phyloP scores from a whole-genome alignment of 2,888 invertebrate genomes.

The Agrotis segetum region DNA sequence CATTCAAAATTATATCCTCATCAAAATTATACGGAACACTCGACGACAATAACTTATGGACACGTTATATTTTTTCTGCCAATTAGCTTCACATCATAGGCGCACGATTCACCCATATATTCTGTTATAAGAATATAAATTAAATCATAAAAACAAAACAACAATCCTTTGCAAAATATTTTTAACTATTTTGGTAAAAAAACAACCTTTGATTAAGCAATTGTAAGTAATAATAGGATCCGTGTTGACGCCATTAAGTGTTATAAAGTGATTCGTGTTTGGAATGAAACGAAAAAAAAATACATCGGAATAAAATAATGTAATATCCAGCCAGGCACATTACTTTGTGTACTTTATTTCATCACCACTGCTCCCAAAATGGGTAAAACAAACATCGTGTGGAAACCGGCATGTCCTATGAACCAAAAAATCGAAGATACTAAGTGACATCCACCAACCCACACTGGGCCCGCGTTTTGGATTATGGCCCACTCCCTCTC shows the following conservation, averaged over 20 bases:
- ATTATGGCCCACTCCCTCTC: no score
- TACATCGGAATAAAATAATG: no score
- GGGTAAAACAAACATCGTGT: no score
- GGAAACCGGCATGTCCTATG: no score
- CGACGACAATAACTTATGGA: neutral
- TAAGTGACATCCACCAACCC: no score
- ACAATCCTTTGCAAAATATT: conserved; percentile 20
- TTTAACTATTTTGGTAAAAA: conserved; percentile 19
- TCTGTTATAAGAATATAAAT: conserved; percentile 27
- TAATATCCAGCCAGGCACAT: no score
- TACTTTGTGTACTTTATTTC: no score
- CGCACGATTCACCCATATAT: conserved; percentile 47
- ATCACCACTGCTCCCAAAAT: no score
- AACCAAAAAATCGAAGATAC: no score
- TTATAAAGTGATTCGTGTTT: conserved; percentile 30
- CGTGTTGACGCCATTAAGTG: conserved; percentile 33
- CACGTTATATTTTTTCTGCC: conserved; percentile 15
- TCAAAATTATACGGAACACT: conserved; percentile 37
- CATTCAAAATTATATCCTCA: no score
- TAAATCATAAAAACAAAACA: conserved; percentile 39
- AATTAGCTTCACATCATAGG: conserved; percentile 28
- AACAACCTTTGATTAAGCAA: conserved; percentile 41
- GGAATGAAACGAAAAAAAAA: neutral
- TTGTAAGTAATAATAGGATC: conserved; percentile 36
- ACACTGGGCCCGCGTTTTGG: no score